These are phyloP conservation scores for Kryptolebias marmoratus DNA, from an alignment of 2,113 vertebrate species.

Conservation along the genomic window DNA sequence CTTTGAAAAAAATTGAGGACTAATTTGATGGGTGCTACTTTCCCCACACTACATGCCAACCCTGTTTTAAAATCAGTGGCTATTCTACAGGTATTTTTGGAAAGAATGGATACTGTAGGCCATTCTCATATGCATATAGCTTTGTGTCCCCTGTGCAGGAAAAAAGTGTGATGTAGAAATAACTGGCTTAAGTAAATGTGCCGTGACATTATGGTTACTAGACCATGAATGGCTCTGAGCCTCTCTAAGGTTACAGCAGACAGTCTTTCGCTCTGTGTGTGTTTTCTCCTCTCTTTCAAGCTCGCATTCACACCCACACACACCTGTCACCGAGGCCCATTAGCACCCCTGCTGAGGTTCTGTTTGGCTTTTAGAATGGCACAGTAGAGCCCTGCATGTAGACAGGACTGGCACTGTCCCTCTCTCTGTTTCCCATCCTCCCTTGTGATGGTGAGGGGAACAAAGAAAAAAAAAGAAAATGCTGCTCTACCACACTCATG, in stretches of 20 bases:
- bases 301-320: conserved; percentile 37
- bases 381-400: conserved; percentile 37
- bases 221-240: conserved; percentile 50
- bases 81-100: conserved; percentile 47
- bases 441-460: conserved; percentile 8
- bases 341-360: conserved; percentile 63
- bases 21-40: conserved; percentile 74
- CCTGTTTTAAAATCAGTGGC: conserved; percentile 64
- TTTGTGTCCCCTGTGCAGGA: conserved; percentile 17
- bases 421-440: conserved; percentile 24
- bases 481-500: conserved; percentile 5
- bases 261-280: neutral
- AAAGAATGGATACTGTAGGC: conserved; percentile 46
- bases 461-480: conserved; percentile 18
- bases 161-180: conserved; percentile 42
- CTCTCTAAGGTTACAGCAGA: conserved; percentile 59
- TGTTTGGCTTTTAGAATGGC: conserved; percentile 62
- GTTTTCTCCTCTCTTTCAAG: conserved; percentile 20
- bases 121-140: conserved; percentile 33
- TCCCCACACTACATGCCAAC: conserved; percentile 76
- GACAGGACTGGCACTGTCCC: conserved; percentile 32
- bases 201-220: conserved; percentile 48
- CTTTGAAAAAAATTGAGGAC: conserved; percentile 68
- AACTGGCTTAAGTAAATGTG: conserved; percentile 54
- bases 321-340: conserved; percentile 63